Conservation (phyloP, 2,888 invertebrate genomes). For the Scotopteryx bipunctaria region DNA sequence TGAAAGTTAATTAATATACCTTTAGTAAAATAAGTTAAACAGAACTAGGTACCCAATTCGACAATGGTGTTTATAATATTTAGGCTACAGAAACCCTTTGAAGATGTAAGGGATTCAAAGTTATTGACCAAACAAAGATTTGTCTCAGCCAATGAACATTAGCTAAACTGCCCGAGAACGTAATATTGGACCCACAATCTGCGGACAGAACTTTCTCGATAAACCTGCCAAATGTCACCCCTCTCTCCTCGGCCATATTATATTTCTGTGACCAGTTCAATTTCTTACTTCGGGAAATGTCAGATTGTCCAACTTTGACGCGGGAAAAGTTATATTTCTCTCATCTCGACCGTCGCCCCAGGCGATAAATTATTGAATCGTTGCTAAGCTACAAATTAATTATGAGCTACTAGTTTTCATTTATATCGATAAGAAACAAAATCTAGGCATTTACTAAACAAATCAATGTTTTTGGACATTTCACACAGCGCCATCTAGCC, state of each 20-base stretch:
- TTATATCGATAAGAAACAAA: too few relatives aligned
- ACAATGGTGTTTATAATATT: background rate
- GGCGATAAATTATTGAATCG: slow-evolving; percentile 1
- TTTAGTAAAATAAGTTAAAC: too few relatives aligned
- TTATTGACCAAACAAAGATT: slow-evolving; percentile 1
- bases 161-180: slow-evolving; percentile 25
- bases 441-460: too few relatives aligned
- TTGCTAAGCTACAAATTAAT: background rate
- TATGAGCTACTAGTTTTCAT: background rate
- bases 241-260: slow-evolving; percentile 26
- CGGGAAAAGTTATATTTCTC: slow-evolving; percentile 6
- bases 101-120: background rate
- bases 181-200: slow-evolving; percentile 33
- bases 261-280: slow-evolving; percentile 22
- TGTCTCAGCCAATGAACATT: slow-evolving; percentile 17
- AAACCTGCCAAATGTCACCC: slow-evolving; percentile 48
- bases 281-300: slow-evolving; percentile 5
- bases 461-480: too few relatives aligned
- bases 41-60: too few relatives aligned
- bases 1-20: too few relatives aligned
- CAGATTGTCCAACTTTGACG: slow-evolving; percentile 13
- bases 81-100: background rate
- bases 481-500: too few relatives aligned
- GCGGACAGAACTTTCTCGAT: slow-evolving; percentile 47
- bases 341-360: background rate